A percentile compares a stretch with the other conserved stretches of the same genome.
These are phyloP conservation scores for Sphenodon punctatus DNA, from an alignment of 2,797 vertebrate genomes.

Conservation along the genomic window DNA sequence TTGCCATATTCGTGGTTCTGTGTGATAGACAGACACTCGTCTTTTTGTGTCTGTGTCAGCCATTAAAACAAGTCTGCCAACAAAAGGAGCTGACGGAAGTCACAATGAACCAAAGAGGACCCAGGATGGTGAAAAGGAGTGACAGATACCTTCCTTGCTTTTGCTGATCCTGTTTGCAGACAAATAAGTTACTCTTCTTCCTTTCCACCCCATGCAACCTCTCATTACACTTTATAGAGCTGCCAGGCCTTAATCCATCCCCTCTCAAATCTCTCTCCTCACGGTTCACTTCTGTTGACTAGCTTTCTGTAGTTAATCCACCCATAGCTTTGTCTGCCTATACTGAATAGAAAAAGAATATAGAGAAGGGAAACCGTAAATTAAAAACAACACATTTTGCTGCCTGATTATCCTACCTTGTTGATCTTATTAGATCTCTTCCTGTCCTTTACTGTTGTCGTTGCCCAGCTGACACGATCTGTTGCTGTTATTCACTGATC, in stretches of 20 bases:
- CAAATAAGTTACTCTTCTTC: not conserved
- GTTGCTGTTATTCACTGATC: not conserved
- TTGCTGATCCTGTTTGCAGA: not conserved
- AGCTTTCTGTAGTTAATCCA: not conserved
- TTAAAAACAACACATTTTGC: fast-evolving
- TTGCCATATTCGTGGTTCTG: too few species aligned
- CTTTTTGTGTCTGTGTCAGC: too few species aligned
- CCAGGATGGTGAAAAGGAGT: not conserved
- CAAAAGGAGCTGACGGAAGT: too few species aligned
- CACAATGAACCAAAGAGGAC: too few species aligned
- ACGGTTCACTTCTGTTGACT: fast-evolving
- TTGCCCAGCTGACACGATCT: fast-evolving
- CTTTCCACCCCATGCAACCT: not conserved
- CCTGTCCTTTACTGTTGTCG: not conserved
- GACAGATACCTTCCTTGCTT: not conserved
- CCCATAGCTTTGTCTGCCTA: not conserved
- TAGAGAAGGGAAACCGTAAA: fast-evolving
- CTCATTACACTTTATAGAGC: fast-evolving
- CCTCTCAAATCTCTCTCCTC: not conserved
- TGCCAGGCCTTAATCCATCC: not conserved
- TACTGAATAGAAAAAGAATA: not conserved
- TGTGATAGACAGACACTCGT: too few species aligned
- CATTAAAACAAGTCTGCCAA: too few species aligned
- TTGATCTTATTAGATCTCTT: not conserved
- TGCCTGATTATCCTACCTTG: too few species aligned